These are phyloP conservation scores for Drosophila santomea DNA, from an alignment of 1,140 invertebrate genomes.

Conservation along the genomic window DNA sequence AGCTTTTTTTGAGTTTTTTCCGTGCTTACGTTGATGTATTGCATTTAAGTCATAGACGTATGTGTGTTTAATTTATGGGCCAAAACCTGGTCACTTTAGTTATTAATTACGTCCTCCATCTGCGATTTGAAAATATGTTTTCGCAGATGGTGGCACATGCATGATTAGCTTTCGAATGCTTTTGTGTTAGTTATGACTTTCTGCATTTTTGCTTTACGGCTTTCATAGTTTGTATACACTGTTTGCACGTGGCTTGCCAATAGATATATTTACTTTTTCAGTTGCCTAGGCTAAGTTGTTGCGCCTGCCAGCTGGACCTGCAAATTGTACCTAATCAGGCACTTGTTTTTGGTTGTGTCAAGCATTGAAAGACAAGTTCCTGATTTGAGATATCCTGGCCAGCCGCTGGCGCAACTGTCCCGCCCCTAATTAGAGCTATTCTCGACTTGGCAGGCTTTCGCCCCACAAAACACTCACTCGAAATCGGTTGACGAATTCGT, in stretches of 20 bases:
- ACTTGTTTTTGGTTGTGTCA: background rate
- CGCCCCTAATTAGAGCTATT: conserved; percentile 74
- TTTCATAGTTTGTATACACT: conserved; percentile 7
- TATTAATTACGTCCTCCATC: conserved; percentile 58
- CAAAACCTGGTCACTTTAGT: conserved; percentile 53
- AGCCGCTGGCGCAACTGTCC: conserved; percentile 74
- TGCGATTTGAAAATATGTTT: conserved; percentile 27
- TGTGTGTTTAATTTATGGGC: conserved; percentile 63
- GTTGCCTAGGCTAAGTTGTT: conserved; percentile 51
- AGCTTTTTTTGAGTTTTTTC: conserved; percentile 13
- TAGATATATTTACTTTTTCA: conserved; percentile 16
- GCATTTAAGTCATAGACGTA: conserved; percentile 26
- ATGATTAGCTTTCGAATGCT: conserved; percentile 47
- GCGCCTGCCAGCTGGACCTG: conserved; percentile 6
- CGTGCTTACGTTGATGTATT: conserved; percentile 34
- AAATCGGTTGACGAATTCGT: conserved; percentile 70
- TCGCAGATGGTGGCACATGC: conserved; percentile 32
- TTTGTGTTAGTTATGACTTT: background rate
- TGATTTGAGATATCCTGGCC: background rate
- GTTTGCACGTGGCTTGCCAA: conserved; percentile 39
- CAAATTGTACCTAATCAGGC: background rate
- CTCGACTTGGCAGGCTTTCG: conserved; percentile 85
- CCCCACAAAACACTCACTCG: conserved; percentile 54
- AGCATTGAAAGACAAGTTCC: conserved; percentile 19
- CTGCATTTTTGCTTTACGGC: background rate